A percentile compares a stretch with the other conserved stretches of the same genome.
Conservation (phyloP, 1,140 invertebrate species). For the Drosophila bocki region DNA sequence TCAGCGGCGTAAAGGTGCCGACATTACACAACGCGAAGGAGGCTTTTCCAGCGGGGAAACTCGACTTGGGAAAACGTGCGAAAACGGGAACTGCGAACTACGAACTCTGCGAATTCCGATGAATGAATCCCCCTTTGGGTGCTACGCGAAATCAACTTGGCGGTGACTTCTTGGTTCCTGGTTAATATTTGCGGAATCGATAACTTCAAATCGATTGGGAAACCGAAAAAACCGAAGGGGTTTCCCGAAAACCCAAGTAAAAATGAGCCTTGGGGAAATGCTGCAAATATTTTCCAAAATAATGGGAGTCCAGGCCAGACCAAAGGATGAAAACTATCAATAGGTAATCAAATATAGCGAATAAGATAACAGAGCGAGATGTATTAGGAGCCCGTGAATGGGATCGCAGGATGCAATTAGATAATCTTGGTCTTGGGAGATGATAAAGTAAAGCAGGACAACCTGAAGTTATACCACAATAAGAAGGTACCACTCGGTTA, state of each 20-base stretch:
- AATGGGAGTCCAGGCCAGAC: constrained; percentile 3
- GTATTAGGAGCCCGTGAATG: background rate
- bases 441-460: constrained; percentile 10
- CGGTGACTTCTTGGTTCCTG: constrained; percentile 45
- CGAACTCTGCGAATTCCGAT: background rate
- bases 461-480: background rate
- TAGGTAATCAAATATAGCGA: background rate
- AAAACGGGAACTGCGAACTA: constrained; percentile 13
- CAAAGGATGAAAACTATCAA: background rate
- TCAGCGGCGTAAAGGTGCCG: constrained; percentile 57
- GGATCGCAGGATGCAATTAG: background rate
- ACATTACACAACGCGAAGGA: constrained; percentile 20
- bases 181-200: constrained; percentile 58
- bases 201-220: constrained; percentile 47
- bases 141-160: constrained; percentile 17
- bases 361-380: background rate
- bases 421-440: constrained; percentile 2
- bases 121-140: constrained; percentile 20
- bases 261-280: constrained; percentile 1
- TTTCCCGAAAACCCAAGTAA: background rate
- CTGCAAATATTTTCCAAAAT: background rate
- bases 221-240: background rate
- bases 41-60: constrained; percentile 6
- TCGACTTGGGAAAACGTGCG: constrained; percentile 9
- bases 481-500: background rate